phyloP scores from a whole-genome alignment of 2,113 vertebrate species.

The Siphamia tubifer region DNA sequence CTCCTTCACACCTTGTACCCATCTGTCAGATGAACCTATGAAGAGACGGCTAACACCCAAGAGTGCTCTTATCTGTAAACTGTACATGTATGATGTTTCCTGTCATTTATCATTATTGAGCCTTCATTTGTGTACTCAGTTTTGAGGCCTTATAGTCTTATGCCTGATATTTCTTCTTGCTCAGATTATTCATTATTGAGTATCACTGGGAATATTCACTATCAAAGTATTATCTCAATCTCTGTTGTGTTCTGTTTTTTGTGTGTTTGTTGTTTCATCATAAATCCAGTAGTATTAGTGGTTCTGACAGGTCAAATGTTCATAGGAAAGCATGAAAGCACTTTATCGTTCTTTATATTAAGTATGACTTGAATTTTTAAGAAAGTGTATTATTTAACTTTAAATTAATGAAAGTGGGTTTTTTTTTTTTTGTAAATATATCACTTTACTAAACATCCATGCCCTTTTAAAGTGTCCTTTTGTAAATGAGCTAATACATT shows the following conservation, averaged over 20 bases:
- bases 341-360: conserved; percentile 60
- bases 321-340: conserved; percentile 66
- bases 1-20: background rate
- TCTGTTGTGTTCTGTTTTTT: background rate
- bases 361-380: conserved; percentile 63
- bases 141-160: conserved; percentile 9
- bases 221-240: conserved; percentile 6
- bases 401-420: conserved; percentile 40
- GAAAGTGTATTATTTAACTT: conserved; percentile 61
- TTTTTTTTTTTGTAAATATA: conserved; percentile 57
- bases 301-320: conserved; percentile 33
- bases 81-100: background rate
- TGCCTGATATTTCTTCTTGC: too few species aligned
- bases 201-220: background rate
- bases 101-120: background rate
- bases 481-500: conserved; percentile 2
- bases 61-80: background rate
- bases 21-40: background rate
- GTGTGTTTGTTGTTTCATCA: background rate
- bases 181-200: too few species aligned
- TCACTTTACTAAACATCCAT: conserved; percentile 10
- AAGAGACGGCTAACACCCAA: background rate
- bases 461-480: conserved; percentile 26
- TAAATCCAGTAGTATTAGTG: too few species aligned
- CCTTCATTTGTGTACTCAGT: conserved; percentile 1